These are phyloP conservation scores for Crocuta crocuta DNA, from an alignment of 2,113 vertebrate genomes.

Conservation along the genomic window DNA sequence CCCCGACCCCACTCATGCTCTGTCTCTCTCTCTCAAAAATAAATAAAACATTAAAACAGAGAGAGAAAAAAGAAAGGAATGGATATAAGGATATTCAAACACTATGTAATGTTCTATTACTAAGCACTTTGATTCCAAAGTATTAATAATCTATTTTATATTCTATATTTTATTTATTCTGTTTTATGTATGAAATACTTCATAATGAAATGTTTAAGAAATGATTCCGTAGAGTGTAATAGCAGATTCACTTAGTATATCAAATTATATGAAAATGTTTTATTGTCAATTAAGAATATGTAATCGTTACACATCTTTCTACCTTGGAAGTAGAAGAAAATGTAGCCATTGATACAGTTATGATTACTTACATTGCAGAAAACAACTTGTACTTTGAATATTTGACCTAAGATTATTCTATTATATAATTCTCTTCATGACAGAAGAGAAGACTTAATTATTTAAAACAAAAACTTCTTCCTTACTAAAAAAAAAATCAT, in stretches of 20 bases:
- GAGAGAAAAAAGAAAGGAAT: not conserved
- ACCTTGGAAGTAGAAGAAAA: not conserved
- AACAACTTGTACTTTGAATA: slow-evolving; percentile 3
- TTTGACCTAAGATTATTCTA: not conserved
- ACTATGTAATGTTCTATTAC: not conserved
- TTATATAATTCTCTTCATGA: not conserved
- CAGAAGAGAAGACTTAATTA: not conserved
- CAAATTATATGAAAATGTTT: not conserved
- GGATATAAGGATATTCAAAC: not conserved
- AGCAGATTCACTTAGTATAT: not conserved
- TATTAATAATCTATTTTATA: not conserved
- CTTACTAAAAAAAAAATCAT: not conserved
- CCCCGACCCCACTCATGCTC: too few species aligned
- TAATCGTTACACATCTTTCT: not conserved
- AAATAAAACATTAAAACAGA: not conserved
- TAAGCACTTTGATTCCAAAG: not conserved
- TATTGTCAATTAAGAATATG: not conserved
- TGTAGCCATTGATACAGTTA: not conserved
- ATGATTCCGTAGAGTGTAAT: not conserved
- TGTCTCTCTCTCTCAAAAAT: too few species aligned
- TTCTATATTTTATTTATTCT: not conserved
- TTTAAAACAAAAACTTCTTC: not conserved
- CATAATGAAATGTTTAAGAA: not conserved
- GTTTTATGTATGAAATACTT: not conserved
- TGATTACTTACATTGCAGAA: not conserved